A percentile compares a stretch with the other conserved stretches of the same genome.
phyloP scores from a whole-genome alignment of 2,888 invertebrate genomes.

The Axea sp. region DNA sequence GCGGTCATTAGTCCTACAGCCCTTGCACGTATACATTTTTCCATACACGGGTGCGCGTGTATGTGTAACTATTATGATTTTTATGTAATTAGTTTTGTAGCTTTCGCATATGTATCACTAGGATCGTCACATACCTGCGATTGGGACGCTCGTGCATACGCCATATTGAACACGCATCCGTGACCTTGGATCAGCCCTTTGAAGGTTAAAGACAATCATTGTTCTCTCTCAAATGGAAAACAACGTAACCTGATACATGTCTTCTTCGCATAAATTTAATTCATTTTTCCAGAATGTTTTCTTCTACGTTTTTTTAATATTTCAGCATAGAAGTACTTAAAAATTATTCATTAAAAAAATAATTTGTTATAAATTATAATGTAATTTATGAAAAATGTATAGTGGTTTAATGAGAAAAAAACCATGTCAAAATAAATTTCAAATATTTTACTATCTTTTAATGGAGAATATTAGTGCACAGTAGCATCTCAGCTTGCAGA shows the following conservation, averaged over 20 bases:
- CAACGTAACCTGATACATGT: background rate
- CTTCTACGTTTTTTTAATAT: no score
- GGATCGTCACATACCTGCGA: slow-evolving; percentile 64
- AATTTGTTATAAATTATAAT: no score
- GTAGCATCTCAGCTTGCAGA: no score
- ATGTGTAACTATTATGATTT: slow-evolving; percentile 73
- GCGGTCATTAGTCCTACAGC: slow-evolving; percentile 75
- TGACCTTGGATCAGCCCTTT: slow-evolving; percentile 52
- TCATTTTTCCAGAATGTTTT: no score
- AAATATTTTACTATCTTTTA: no score
- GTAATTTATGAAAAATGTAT: no score
- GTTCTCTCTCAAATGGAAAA: slow-evolving; percentile 5
- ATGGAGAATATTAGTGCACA: no score
- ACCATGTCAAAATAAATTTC: no score
- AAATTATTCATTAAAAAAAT: no score
- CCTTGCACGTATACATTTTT: slow-evolving; percentile 68
- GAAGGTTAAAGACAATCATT: slow-evolving; percentile 33
- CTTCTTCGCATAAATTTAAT: slow-evolving; percentile 25
- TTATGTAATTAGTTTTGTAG: slow-evolving; percentile 70
- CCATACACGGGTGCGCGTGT: slow-evolving; percentile 37
- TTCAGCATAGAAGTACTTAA: no score
- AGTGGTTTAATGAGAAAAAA: no score
- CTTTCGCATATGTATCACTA: slow-evolving; percentile 64
- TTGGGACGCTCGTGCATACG: slow-evolving; percentile 30
- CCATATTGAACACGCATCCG: slow-evolving; percentile 39